Conservation (phyloP, 2,888 invertebrate genomes). For the Crematogaster levior region DNA sequence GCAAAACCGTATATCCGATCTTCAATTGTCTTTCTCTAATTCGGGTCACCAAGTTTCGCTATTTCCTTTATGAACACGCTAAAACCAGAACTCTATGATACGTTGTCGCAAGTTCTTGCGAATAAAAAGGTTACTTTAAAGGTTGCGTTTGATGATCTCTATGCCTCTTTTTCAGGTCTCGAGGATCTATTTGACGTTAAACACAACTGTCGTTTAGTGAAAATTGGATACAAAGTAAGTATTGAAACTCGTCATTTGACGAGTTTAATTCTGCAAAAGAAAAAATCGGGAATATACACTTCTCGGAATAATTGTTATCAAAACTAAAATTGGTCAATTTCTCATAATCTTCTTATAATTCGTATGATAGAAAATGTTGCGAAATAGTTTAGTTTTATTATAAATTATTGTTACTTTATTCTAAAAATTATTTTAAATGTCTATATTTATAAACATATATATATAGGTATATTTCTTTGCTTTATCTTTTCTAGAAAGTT, state of each 20-base stretch:
- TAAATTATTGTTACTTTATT: background rate
- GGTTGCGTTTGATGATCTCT: background rate
- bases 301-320: background rate
- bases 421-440: conserved; percentile 10
- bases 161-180: background rate
- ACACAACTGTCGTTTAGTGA: background rate
- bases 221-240: background rate
- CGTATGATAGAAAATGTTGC: background rate
- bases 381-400: background rate
- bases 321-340: background rate
- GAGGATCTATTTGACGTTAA: background rate
- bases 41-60: background rate
- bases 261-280: background rate
- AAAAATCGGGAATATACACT: background rate
- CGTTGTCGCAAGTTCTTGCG: background rate
- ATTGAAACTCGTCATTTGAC: background rate
- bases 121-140: conserved; percentile 40
- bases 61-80: background rate
- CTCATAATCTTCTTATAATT: background rate
- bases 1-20: background rate
- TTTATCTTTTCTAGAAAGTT: background rate
- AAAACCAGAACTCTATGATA: background rate
- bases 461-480: background rate
- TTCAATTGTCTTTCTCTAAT: conserved; percentile 2
- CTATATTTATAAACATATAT: background rate